Percentiles rank a stretch among this genome's conserved stretches.
Evolutionary conservation across 2,113 vertebrate genomes (phyloP).

Genomic region (Hypanus sabinus): DNA sequence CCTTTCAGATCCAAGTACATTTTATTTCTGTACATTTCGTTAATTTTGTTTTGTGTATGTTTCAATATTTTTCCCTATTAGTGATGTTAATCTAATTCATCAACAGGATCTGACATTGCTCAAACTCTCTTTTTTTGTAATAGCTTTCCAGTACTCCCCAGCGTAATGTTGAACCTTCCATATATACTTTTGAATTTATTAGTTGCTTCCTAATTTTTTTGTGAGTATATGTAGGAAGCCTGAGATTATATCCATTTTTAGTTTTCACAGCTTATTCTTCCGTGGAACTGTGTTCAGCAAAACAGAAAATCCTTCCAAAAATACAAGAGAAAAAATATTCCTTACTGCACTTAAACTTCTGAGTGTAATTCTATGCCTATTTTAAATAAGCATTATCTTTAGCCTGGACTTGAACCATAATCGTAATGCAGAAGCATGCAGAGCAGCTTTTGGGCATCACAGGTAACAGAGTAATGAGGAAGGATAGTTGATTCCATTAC

Average conservation of each 20-base stretch:
- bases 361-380: neutral
- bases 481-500: neutral
- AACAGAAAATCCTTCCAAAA: neutral
- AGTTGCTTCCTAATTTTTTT: neutral
- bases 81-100: neutral
- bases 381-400: neutral
- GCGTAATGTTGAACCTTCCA: neutral
- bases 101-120: neutral
- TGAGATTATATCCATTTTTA: neutral
- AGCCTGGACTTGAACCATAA: neutral
- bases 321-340: neutral
- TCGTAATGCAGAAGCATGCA: neutral
- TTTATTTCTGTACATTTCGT: neutral
- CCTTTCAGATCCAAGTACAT: neutral
- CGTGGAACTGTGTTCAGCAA: neutral
- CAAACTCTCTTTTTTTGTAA: neutral
- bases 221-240: neutral
- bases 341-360: neutral
- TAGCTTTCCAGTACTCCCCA: neutral
- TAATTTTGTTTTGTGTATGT: neutral
- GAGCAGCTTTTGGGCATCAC: neutral
- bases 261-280: neutral
- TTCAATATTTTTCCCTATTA: neutral
- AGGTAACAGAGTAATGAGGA: neutral
- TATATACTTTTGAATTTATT: neutral